A percentile compares a stretch with the other conserved stretches of the same genome.
Evolutionary conservation across 2,797 vertebrate genomes (phyloP).

Genomic region (Danio choprae): DNA sequence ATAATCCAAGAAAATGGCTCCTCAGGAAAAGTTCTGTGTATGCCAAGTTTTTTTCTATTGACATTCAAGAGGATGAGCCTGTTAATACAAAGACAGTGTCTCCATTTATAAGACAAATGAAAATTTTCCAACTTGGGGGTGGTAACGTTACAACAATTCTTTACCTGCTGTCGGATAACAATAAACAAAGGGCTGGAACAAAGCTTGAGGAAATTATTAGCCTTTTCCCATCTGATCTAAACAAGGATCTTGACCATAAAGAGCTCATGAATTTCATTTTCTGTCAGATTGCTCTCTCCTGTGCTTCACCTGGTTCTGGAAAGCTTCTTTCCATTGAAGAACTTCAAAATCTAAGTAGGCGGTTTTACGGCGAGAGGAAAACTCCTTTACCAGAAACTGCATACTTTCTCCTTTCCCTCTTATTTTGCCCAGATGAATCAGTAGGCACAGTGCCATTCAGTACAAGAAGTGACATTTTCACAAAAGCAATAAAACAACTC

Average conservation of each 20-base stretch:
- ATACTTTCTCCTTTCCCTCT: conserved; percentile 81
- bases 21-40: conserved; percentile 62
- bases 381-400: conserved; percentile 72
- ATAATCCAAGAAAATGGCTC: conserved; percentile 31
- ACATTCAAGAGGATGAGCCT: conserved; percentile 45
- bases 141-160: conserved; percentile 81
- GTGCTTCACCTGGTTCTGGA: conserved; percentile 48
- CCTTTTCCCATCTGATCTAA: conserved; percentile 73
- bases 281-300: conserved; percentile 11
- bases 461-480: conserved; percentile 73
- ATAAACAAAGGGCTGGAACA: conserved; percentile 57
- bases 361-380: conserved; percentile 70
- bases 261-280: conserved; percentile 18
- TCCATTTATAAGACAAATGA: conserved; percentile 75
- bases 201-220: conserved; percentile 74
- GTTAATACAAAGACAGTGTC: background rate
- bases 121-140: conserved; percentile 76
- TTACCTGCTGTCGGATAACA: conserved; percentile 74
- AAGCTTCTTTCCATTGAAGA: conserved; percentile 67
- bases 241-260: background rate
- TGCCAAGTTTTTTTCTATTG: conserved; percentile 76
- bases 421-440: conserved; percentile 82
- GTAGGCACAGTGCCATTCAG: conserved; percentile 54
- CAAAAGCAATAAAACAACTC: conserved; percentile 73
- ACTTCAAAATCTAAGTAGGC: conserved; percentile 73